A percentile compares a stretch with the other conserved stretches of the same genome.
Conservation (phyloP, 2,113 vertebrate species). For the Mesoclemmys tuberculata region DNA sequence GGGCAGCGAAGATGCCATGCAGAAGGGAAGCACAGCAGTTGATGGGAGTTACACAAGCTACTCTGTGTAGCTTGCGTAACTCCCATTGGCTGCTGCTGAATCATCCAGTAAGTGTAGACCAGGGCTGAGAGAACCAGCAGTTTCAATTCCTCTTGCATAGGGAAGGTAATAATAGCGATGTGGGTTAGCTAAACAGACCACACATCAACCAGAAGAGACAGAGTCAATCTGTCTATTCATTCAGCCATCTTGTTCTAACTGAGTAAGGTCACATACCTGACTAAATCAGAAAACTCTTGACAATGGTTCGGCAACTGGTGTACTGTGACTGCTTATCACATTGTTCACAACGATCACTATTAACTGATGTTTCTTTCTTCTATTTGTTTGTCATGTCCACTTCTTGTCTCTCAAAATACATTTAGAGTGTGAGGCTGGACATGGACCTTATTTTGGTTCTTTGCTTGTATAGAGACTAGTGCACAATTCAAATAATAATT, state of each 20-base stretch:
- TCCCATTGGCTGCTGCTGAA: no score
- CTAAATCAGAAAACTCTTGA: neutral
- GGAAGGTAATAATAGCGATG: neutral
- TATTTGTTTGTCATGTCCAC: neutral
- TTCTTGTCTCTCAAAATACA: neutral
- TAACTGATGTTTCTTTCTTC: neutral
- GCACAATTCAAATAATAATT: neutral
- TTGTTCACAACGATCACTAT: neutral
- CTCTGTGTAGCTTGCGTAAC: no score
- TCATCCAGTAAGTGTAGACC: no score
- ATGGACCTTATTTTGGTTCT: neutral
- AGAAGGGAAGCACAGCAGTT: no score
- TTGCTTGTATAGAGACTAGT: neutral
- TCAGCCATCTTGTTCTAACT: accelerated
- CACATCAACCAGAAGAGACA: accelerated
- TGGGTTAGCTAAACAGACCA: neutral
- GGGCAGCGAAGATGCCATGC: no score
- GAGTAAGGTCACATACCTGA: neutral
- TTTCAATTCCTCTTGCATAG: neutral
- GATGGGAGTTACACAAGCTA: no score
- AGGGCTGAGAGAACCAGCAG: no score
- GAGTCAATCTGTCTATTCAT: neutral
- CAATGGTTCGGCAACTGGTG: neutral
- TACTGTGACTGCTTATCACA: neutral
- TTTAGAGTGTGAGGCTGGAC: neutral